phyloP scores from a whole-genome alignment of 2,888 invertebrate species.

The Heteropelma amictum region DNA sequence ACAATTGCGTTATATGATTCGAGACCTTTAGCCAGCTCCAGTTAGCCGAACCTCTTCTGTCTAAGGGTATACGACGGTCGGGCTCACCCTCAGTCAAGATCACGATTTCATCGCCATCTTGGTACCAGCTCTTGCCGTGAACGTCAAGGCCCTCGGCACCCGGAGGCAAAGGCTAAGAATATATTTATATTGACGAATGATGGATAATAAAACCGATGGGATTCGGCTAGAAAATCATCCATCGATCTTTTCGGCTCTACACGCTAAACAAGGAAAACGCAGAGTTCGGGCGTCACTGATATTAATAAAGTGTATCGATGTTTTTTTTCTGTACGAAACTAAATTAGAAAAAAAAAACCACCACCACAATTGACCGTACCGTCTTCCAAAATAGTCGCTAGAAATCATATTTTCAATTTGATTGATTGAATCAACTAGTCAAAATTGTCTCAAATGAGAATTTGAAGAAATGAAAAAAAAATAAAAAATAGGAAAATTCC shows the following conservation, averaged over 20 bases:
- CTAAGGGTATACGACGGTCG: constrained; percentile 82
- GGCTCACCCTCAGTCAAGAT: constrained; percentile 83
- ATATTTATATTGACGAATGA: constrained; percentile 6
- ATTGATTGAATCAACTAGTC: neutral
- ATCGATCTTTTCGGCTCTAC: neutral
- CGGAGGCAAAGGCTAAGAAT: constrained; percentile 65
- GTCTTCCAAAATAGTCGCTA: too few species aligned
- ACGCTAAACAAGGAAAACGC: too few species aligned
- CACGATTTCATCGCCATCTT: constrained; percentile 80
- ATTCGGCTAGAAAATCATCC: neutral
- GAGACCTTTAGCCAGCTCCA: constrained; percentile 85
- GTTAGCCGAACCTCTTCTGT: constrained; percentile 82
- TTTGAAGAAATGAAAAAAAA: neutral
- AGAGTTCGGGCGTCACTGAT: too few species aligned
- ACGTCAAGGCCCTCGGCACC: constrained; percentile 59
- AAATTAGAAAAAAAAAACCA: too few species aligned
- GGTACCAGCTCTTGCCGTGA: constrained; percentile 81
- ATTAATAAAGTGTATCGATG: too few species aligned
- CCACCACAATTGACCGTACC: too few species aligned
- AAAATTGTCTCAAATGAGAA: neutral
- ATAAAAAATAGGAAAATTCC: neutral
- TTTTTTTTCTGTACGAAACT: too few species aligned
- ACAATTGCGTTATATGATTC: neutral
- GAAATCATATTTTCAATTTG: too few species aligned
- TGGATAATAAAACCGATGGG: neutral